A percentile compares a stretch with the other conserved stretches of the same genome.
Conservation (phyloP, 2,888 invertebrate genomes). For the Rhogogaster chlorosoma region DNA sequence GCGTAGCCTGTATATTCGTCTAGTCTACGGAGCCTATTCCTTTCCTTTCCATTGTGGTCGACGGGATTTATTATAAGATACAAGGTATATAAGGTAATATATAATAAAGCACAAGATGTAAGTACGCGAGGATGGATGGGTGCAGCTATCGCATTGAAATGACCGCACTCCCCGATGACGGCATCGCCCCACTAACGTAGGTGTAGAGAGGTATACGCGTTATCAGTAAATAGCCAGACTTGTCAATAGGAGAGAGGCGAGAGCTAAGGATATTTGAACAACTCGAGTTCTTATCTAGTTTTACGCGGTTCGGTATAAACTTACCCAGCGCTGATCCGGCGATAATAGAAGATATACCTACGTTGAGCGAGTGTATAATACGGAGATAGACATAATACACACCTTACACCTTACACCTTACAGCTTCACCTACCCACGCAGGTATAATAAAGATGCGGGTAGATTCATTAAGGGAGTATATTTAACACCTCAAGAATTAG, state of each 20-base stretch:
- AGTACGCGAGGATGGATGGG: neutral
- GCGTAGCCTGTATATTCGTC: neutral
- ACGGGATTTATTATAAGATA: neutral
- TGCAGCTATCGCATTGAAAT: neutral
- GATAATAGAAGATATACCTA: neutral
- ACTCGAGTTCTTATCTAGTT: conserved; percentile 9
- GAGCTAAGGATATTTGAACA: conserved; percentile 12
- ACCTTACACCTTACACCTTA: neutral
- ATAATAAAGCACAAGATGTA: neutral
- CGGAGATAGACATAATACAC: neutral
- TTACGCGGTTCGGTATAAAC: neutral
- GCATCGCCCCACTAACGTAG: neutral
- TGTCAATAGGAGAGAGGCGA: neutral
- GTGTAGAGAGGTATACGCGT: neutral
- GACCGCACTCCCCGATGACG: neutral
- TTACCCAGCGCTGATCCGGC: neutral
- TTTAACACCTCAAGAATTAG: neutral
- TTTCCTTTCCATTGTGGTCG: neutral
- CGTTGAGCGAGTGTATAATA: neutral
- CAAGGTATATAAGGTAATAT: neutral
- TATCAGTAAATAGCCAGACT: neutral
- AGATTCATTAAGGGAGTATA: neutral
- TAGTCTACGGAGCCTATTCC: neutral
- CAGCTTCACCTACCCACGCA: neutral
- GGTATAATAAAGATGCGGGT: neutral